These are phyloP conservation scores for Mesorhabditis sp. DNA, from an alignment of 2,888 invertebrate genomes.

Conservation along the genomic window DNA sequence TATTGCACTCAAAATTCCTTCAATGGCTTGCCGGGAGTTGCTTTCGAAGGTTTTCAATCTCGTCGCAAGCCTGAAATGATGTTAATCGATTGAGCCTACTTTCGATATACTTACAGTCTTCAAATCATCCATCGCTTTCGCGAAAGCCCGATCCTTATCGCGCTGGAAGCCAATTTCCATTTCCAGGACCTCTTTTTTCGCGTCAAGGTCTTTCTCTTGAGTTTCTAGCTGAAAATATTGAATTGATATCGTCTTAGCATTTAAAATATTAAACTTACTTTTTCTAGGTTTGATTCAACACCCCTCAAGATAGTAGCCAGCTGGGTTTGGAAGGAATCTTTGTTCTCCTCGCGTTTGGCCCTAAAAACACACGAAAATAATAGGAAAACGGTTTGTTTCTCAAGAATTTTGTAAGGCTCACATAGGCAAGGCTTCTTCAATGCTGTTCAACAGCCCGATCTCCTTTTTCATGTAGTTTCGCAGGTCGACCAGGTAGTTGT, in stretches of 20 bases:
- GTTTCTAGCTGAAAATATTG: not conserved
- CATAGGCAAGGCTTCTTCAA: constrained; percentile 82
- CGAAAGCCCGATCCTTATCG: not conserved
- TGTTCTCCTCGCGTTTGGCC: constrained; percentile 13
- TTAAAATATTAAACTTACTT: constrained; percentile 9
- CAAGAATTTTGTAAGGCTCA: constrained; percentile 61
- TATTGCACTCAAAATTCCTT: too few relatives aligned
- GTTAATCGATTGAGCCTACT: too few relatives aligned
- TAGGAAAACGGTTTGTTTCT: not conserved
- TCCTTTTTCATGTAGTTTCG: constrained; percentile 87
- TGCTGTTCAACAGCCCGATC: constrained; percentile 76
- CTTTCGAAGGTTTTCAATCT: too few relatives aligned
- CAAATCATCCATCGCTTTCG: not conserved
- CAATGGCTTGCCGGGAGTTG: too few relatives aligned
- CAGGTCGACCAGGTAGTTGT: constrained; percentile 91
- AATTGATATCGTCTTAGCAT: not conserved
- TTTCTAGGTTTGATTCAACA: constrained; percentile 14
- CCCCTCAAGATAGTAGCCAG: constrained; percentile 12
- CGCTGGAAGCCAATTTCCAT: constrained; percentile 1
- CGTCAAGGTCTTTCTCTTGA: not conserved
- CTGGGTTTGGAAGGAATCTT: constrained; percentile 14
- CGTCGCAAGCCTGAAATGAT: too few relatives aligned
- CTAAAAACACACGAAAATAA: constrained; percentile 8
- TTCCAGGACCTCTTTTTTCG: not conserved
- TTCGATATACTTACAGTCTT: not conserved